Evolutionary conservation across 1,140 invertebrate species (phyloP).

Genomic region (Catajapyx aquilonaris): DNA sequence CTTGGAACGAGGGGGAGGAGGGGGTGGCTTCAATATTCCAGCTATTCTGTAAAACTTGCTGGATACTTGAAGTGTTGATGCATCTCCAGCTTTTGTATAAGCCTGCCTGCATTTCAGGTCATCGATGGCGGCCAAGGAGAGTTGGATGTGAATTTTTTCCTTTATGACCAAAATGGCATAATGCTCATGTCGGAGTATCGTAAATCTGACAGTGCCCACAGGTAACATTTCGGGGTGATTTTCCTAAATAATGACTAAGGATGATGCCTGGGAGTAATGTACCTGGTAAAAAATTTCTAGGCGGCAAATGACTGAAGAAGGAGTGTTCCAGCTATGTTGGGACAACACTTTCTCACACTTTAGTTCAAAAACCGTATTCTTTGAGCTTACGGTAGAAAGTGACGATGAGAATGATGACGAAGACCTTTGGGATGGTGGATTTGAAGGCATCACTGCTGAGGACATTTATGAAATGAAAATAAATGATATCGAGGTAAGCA

Average conservation of each 20-base stretch:
- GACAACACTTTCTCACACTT: conserved; percentile 62
- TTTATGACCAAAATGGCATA: conserved; percentile 36
- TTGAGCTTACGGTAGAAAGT: conserved; percentile 46
- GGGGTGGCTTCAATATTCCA: too few species aligned
- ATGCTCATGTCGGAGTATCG: conserved; percentile 42
- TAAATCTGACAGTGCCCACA: conserved; percentile 44
- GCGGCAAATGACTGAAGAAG: conserved; percentile 25
- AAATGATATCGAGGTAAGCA: conserved; percentile 33
- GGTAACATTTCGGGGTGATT: conserved; percentile 15
- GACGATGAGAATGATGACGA: conserved; percentile 34
- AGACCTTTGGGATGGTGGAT: conserved; percentile 19
- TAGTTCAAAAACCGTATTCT: conserved; percentile 57
- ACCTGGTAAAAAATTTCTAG: too few species aligned
- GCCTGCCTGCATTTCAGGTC: too few species aligned
- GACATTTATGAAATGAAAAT: conserved; percentile 38
- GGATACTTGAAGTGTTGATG: too few species aligned
- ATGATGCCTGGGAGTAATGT: too few species aligned
- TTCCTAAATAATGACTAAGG: too few species aligned
- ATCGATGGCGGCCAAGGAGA: conserved; percentile 54
- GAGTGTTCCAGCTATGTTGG: conserved; percentile 60
- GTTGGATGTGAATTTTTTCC: conserved; percentile 48
- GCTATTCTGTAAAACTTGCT: too few species aligned
- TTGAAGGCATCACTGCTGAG: conserved; percentile 21
- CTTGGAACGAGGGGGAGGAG: too few species aligned
- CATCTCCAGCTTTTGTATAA: too few species aligned